Conservation (phyloP, 2,888 invertebrate genomes). For the Chorisops tibialis region DNA sequence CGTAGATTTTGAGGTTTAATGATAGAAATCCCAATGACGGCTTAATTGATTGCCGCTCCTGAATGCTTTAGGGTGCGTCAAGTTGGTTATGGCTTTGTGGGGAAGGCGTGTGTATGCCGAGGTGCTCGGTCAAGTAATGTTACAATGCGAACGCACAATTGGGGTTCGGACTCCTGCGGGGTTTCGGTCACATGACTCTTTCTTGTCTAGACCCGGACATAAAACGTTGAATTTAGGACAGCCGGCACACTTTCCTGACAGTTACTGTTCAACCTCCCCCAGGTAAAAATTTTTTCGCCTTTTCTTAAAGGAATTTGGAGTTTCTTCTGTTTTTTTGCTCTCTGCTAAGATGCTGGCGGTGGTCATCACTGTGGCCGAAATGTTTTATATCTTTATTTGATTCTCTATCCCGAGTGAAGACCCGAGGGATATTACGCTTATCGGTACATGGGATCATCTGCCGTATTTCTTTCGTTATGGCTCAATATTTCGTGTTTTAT, state of each 20-base stretch:
- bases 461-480: conserved; percentile 31
- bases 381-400: conserved; percentile 32
- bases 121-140: neutral
- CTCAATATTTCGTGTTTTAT: conserved; percentile 34
- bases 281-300: neutral
- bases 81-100: too few species aligned
- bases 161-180: neutral
- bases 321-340: neutral
- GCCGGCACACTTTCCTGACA: conserved; percentile 32
- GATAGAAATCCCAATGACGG: neutral
- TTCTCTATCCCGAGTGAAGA: neutral
- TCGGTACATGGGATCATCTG: conserved; percentile 29
- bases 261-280: conserved; percentile 19
- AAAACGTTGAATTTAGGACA: conserved; percentile 31
- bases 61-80: neutral
- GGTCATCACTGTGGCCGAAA: conserved; percentile 13
- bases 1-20: too few species aligned
- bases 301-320: neutral
- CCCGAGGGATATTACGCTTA: conserved; percentile 26
- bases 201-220: conserved; percentile 7
- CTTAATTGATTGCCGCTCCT: conserved; percentile 11
- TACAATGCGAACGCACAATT: neutral
- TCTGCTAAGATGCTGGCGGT: too few species aligned
- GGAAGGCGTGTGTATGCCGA: too few species aligned
- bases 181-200: neutral